Evolutionary conservation across 2,888 invertebrate species (phyloP), one percentile per base, ranked within the genome.

Genomic region (Trachelus stipa): DNA sequence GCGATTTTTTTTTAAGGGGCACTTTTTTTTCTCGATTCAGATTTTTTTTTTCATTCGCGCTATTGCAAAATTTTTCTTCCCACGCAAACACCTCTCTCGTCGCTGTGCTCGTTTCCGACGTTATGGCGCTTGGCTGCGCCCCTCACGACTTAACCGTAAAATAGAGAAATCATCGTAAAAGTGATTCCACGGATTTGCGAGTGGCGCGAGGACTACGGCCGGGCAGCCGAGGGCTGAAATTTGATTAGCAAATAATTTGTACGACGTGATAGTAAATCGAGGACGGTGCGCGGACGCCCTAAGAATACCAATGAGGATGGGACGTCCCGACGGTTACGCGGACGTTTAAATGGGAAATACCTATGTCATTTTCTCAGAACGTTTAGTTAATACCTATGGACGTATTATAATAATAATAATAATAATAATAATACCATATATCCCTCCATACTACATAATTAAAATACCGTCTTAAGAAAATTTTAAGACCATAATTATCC

Each of bases 241-340:
- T 90, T 91, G 91, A 91, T 91, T 91, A 91, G 90, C 88, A 91
- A 91, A 91, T 91, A 91, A 91, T 91, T 90, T 90, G 90, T 88
- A 85, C 87, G 86, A 90, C 91, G 90, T 90, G 91, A 90, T 91
- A 89, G 88, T 90, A 88, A 90, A 90, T 90, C 90, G 89, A 87
- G 88, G 88, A 85, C 82, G 86, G 75, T 37, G 78, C 82, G 83
- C 79, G 84, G 82, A 79, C 87, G 88, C 87, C 85, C 89, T 90
- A 90, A 90, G 91, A 91, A 91, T 91, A 91, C 90, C 90, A 91
- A 91, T 91, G 90, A 91, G 90, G 87, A 85, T 87, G 89, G 88
- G 81, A 83, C 84, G 80, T 79, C 82, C 81, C 84, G 84, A 84
- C 83, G 82, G 83, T 81, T 81, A 83, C 81, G 77, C 74, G 76